These are phyloP conservation scores for Mesoligia furuncula DNA, from an alignment of 2,888 invertebrate genomes.

Conservation along the genomic window DNA sequence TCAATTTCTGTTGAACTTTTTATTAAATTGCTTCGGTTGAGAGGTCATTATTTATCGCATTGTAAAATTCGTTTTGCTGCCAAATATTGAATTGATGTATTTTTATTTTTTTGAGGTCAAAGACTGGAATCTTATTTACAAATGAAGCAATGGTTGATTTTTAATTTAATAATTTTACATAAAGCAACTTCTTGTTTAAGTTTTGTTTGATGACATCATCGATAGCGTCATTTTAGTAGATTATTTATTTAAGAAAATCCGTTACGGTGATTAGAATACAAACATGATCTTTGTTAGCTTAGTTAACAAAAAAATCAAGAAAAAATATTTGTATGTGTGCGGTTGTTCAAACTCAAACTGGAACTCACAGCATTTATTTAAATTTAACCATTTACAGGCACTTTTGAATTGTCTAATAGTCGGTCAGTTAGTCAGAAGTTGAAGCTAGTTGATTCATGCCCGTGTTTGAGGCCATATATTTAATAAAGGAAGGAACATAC, in stretches of 20 bases:
- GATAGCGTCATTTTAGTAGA: constrained; percentile 29
- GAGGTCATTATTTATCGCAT: constrained; percentile 29
- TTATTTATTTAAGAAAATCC: constrained; percentile 24
- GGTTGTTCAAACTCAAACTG: neutral
- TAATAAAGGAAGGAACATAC: neutral
- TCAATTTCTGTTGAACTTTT: constrained; percentile 15
- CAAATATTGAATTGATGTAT: constrained; percentile 34
- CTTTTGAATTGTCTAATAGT: neutral
- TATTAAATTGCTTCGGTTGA: constrained; percentile 13
- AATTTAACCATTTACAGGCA: neutral
- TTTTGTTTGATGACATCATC: constrained; percentile 38
- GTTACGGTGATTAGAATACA: constrained; percentile 37
- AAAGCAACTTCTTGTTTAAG: neutral
- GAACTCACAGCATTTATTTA: neutral
- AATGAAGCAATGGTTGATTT: constrained; percentile 4
- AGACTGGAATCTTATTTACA: constrained; percentile 3
- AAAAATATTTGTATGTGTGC: neutral
- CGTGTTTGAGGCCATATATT: too few relatives aligned
- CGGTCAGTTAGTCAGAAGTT: neutral
- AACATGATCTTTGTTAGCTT: constrained; percentile 7
- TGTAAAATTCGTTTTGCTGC: constrained; percentile 11
- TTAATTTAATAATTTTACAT: neutral
- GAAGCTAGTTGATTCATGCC: neutral
- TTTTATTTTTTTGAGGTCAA: constrained; percentile 22
- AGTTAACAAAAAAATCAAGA: neutral